These are phyloP conservation scores for Orthochromis indermauri DNA, from an alignment of 2,113 vertebrate genomes.

Conservation along the genomic window DNA sequence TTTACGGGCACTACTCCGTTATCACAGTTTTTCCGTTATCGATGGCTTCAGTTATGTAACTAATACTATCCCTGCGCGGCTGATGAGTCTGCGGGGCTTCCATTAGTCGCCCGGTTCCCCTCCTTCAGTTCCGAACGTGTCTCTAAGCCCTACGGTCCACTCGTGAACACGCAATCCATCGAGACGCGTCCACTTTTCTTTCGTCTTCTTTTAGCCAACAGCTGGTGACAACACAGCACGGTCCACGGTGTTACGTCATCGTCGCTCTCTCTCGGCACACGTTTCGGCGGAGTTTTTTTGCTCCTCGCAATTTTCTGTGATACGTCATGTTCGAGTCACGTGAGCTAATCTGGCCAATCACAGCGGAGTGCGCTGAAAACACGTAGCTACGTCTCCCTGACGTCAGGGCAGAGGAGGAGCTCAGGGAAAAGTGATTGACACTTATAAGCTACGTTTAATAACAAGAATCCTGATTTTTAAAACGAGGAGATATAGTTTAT, in stretches of 20 bases:
- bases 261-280: background rate
- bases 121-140: background rate
- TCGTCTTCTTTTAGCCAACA: slow-evolving; percentile 31
- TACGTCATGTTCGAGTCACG: slow-evolving; percentile 35
- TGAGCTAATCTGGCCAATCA: slow-evolving; percentile 14
- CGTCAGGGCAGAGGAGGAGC: slow-evolving; percentile 29
- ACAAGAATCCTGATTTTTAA: background rate
- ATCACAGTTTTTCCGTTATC: slow-evolving; percentile 21
- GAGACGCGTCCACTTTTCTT: slow-evolving; percentile 22
- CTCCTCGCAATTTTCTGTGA: background rate
- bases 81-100: background rate
- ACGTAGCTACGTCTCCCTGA: slow-evolving; percentile 10
- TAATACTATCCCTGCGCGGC: background rate
- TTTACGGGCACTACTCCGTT: slow-evolving; percentile 21
- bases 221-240: slow-evolving; percentile 60
- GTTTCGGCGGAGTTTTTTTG: background rate
- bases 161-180: background rate
- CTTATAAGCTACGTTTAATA: background rate
- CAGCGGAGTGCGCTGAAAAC: background rate
- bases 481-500: background rate
- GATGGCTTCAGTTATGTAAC: slow-evolving; percentile 22
- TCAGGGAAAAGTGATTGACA: background rate
- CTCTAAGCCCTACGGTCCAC: background rate
- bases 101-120: background rate
- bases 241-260: slow-evolving; percentile 52